Conservation (phyloP, 2,888 invertebrate species). For the Zygogramma bicolorata region DNA sequence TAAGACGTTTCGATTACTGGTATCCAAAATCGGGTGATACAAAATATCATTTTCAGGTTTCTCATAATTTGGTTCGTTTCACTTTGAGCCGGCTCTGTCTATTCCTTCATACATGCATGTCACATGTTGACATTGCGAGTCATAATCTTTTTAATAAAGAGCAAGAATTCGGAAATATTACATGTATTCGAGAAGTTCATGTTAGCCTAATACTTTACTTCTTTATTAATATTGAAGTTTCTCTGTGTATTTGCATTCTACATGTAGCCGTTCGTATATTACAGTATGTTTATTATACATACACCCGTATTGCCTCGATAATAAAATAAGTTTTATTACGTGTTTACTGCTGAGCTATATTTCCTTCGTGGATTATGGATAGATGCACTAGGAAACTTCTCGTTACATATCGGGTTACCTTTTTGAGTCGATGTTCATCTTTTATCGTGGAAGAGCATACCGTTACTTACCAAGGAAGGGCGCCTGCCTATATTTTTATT, state of each 20-base stretch:
- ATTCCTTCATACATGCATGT: conserved; percentile 18
- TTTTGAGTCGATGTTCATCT: neutral
- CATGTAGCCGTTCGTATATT: conserved; percentile 44
- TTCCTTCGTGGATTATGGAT: neutral
- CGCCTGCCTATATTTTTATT: no score
- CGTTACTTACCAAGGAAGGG: no score
- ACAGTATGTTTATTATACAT: conserved; percentile 34
- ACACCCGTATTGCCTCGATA: conserved; percentile 5
- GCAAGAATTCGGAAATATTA: conserved; percentile 60
- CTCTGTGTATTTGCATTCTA: conserved; percentile 59
- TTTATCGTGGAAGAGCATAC: no score
- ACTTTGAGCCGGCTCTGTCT: neutral
- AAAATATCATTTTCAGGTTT: neutral
- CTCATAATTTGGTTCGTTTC: neutral
- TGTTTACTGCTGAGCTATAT: conserved; percentile 11
- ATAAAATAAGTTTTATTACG: conserved; percentile 17
- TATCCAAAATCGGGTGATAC: neutral
- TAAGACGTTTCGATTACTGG: neutral
- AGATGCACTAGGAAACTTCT: neutral
- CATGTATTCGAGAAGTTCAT: conserved; percentile 57
- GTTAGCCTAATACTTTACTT: conserved; percentile 60
- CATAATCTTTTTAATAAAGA: conserved; percentile 57
- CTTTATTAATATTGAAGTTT: conserved; percentile 64
- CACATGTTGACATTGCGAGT: conserved; percentile 26
- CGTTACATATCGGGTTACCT: neutral